These are phyloP conservation scores for Laticauda laticaudata DNA, from an alignment of 2,113 vertebrate species.

Conservation along the genomic window DNA sequence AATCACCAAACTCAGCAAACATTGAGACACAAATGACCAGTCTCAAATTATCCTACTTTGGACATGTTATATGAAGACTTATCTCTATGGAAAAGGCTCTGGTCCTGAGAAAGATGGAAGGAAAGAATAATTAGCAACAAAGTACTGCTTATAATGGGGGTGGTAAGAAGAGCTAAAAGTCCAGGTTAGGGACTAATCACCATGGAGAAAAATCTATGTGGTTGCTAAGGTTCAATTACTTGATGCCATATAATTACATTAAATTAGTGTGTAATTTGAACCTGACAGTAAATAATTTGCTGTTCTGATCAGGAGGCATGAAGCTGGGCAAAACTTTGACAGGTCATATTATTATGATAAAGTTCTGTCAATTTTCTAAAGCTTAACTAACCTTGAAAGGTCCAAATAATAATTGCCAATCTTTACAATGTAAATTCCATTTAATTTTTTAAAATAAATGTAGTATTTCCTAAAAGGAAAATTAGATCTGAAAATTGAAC, in stretches of 20 bases:
- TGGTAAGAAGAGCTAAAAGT: background rate
- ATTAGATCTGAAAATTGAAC: background rate
- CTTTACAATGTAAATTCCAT: background rate
- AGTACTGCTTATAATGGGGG: background rate
- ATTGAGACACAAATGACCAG: background rate
- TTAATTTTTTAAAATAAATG: background rate
- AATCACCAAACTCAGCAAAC: too few species aligned
- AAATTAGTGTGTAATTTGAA: background rate
- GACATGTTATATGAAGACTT: too few species aligned
- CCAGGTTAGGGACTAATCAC: background rate
- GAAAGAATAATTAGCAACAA: background rate
- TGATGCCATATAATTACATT: background rate
- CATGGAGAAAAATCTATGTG: background rate
- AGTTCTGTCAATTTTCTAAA: background rate
- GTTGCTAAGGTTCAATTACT: background rate
- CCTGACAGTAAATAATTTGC: background rate
- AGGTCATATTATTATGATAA: background rate
- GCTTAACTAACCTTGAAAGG: background rate
- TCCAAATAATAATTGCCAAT: background rate
- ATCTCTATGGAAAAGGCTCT: background rate
- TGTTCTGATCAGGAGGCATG: background rate
- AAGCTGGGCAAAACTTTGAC: background rate
- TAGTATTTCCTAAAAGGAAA: background rate
- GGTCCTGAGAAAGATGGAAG: background rate
- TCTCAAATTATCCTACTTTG: background rate